Conservation (phyloP, 2,888 invertebrate genomes). For the Chesias legatella region DNA sequence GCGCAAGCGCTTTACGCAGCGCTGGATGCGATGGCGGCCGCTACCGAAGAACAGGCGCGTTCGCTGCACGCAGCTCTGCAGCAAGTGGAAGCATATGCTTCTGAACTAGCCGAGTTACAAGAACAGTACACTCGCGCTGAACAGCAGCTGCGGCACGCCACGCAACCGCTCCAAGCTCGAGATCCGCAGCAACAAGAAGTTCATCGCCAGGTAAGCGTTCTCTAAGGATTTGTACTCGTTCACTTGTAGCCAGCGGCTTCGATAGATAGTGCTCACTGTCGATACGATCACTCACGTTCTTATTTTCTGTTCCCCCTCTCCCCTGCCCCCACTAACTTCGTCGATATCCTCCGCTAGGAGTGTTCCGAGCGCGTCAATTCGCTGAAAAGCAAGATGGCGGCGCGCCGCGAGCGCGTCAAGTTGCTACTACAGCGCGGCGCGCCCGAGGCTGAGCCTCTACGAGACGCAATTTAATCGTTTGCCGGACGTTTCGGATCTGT, state of each 20-base stretch:
- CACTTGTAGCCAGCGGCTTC: conserved; percentile 13
- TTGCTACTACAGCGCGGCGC: conserved; percentile 92
- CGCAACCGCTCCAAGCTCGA: conserved; percentile 90
- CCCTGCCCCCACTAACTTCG: conserved; percentile 63
- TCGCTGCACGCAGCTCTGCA: conserved; percentile 87
- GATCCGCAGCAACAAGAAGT: conserved; percentile 89
- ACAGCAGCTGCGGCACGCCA: conserved; percentile 90
- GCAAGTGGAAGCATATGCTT: conserved; percentile 93
- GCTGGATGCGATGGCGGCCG: conserved; percentile 83
- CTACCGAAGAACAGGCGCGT: conserved; percentile 82
- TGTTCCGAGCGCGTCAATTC: conserved; percentile 92
- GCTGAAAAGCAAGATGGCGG: conserved; percentile 92
- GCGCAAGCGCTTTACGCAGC: conserved; percentile 85
- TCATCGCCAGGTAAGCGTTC: conserved; percentile 91
- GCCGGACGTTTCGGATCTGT: conserved; percentile 46
- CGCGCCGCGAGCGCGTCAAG: conserved; percentile 93
- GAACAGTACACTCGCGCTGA: conserved; percentile 93
- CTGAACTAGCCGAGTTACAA: conserved; percentile 91
- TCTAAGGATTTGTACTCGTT: too few species aligned
- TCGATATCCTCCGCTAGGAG: conserved; percentile 83
- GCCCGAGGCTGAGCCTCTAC: conserved; percentile 88
- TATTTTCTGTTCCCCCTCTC: conserved; percentile 67
- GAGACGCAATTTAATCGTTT: conserved; percentile 79
- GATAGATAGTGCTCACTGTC: conserved; percentile 43
- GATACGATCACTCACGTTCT: conserved; percentile 61